Percentiles rank a stretch among this genome's conserved stretches.
These are phyloP conservation scores for Gymnorhina tibicen DNA, from an alignment of 2,113 vertebrate genomes.

Conservation along the genomic window DNA sequence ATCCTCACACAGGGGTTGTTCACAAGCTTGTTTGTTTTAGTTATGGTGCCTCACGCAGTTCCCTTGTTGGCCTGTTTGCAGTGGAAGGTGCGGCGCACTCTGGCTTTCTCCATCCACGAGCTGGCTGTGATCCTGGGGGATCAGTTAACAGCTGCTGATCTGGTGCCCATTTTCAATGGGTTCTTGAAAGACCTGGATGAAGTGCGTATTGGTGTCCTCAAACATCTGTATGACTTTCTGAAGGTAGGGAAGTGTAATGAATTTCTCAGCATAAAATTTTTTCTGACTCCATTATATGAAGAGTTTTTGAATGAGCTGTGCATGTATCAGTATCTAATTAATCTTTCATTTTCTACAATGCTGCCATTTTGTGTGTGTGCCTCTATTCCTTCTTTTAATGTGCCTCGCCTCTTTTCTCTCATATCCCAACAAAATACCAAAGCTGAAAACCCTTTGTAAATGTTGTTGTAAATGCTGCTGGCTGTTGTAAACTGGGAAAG, in stretches of 20 bases:
- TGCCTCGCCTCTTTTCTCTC: neutral
- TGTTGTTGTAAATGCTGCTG: neutral
- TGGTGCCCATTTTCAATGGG: constrained; percentile 77
- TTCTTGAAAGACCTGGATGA: constrained; percentile 81
- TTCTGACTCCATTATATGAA: neutral
- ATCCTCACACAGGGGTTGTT: neutral
- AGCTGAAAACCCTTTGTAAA: neutral
- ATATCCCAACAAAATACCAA: neutral
- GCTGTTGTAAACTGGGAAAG: neutral
- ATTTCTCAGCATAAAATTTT: neutral
- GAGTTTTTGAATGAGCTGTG: neutral
- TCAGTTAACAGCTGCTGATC: constrained; percentile 72
- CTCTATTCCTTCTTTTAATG: neutral
- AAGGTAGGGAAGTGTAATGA: constrained; percentile 63
- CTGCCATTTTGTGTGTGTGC: neutral
- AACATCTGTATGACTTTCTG: constrained; percentile 78
- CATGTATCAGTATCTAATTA: neutral
- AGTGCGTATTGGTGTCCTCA: constrained; percentile 76
- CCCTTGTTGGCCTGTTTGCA: neutral
- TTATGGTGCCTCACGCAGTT: neutral
- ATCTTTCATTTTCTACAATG: neutral
- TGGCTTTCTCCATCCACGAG: constrained; percentile 75
- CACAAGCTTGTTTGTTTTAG: neutral
- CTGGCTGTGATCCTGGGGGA: constrained; percentile 76
- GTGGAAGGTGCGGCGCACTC: constrained; percentile 75